These are phyloP conservation scores for Porphyrio hochstetteri DNA, from an alignment of 2,113 vertebrate genomes.

Conservation along the genomic window DNA sequence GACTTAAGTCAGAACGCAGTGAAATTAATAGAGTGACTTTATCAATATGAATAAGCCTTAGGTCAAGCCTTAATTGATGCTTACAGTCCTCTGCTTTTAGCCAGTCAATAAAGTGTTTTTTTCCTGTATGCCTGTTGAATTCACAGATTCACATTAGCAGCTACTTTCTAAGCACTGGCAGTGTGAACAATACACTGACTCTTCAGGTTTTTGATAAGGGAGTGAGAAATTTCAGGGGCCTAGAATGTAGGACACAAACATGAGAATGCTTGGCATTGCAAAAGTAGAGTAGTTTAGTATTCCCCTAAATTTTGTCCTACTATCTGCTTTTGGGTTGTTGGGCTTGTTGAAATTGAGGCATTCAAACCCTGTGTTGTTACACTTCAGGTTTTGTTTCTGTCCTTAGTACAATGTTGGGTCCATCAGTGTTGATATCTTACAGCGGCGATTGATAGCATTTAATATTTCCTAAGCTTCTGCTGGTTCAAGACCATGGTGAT, in stretches of 20 bases:
- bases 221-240: not conserved
- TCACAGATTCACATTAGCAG: not conserved
- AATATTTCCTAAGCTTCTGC: constrained; percentile 55
- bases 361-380: not conserved
- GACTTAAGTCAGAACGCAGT: not conserved
- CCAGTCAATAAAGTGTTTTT: not conserved
- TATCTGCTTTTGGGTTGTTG: not conserved
- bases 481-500: constrained; percentile 26
- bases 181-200: not conserved
- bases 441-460: constrained; percentile 48
- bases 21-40: not conserved
- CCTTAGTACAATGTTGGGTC: constrained; percentile 8
- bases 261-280: not conserved
- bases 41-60: not conserved
- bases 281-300: not conserved
- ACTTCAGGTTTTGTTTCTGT: not conserved
- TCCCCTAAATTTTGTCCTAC: not conserved
- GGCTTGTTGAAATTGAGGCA: not conserved
- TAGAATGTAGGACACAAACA: not conserved
- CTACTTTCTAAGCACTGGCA: not conserved
- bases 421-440: constrained; percentile 21
- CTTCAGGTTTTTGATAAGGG: not conserved
- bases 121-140: not conserved
- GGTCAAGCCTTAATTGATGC: not conserved
- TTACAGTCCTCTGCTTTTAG: not conserved